Conservation (phyloP, 1,140 invertebrate species). For the Acromyrmex heyeri region DNA sequence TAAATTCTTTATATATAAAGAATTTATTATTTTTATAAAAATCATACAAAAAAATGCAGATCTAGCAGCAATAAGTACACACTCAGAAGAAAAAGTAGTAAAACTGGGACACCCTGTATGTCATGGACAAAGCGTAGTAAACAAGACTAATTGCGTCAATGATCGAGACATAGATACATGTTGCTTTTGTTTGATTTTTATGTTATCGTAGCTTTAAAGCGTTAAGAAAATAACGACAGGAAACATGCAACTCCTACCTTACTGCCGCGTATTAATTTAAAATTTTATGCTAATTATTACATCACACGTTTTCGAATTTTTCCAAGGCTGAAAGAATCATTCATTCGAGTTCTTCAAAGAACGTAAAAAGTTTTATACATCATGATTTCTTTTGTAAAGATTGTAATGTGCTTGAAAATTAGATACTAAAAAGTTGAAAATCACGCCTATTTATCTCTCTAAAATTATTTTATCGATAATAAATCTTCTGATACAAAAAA, state of each 20-base stretch:
- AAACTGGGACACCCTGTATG: slow-evolving; percentile 39
- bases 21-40: background rate
- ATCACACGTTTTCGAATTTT: background rate
- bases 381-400: background rate
- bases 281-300: slow-evolving; percentile 12
- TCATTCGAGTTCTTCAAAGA: background rate
- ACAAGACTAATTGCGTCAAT: slow-evolving; percentile 59
- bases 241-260: background rate
- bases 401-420: background rate
- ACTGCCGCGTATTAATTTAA: background rate
- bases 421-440: slow-evolving; percentile 11
- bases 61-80: background rate
- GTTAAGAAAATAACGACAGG: background rate
- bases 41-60: background rate
- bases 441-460: background rate
- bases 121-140: slow-evolving; percentile 42
- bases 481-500: background rate
- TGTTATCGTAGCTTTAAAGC: slow-evolving; percentile 33
- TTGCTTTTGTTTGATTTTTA: slow-evolving; percentile 49
- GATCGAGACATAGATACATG: slow-evolving; percentile 28
- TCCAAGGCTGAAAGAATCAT: background rate
- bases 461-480: slow-evolving; percentile 14
- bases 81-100: background rate
- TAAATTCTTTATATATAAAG: background rate
- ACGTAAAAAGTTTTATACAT: background rate